Conservation (phyloP, 2,797 vertebrate species). For the Parotocinclus haroldoi region DNA sequence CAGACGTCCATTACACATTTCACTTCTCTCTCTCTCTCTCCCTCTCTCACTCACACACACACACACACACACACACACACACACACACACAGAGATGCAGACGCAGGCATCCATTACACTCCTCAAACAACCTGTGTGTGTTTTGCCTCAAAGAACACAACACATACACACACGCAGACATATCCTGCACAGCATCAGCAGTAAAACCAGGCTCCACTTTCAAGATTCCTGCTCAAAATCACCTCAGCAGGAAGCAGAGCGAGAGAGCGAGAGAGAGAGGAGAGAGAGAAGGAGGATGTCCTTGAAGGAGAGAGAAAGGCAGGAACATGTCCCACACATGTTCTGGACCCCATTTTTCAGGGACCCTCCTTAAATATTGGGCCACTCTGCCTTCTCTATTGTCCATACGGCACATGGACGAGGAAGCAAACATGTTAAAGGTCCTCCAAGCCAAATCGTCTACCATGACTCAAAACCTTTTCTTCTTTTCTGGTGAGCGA, state of each 20-base stretch:
- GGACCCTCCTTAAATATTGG: constrained; percentile 10
- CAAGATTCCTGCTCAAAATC: constrained; percentile 39
- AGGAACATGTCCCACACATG: constrained; percentile 17
- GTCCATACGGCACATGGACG: too few relatives aligned
- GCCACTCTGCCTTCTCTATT: not conserved
- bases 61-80: constrained; percentile 23
- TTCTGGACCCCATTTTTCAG: constrained; percentile 8
- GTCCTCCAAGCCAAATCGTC: too few relatives aligned
- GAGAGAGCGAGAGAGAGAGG: constrained; percentile 11
- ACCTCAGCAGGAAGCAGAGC: constrained; percentile 40
- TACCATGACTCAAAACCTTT: too few relatives aligned
- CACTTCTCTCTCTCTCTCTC: constrained; percentile 36
- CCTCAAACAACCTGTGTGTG: constrained; percentile 41
- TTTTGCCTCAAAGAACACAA: constrained; percentile 40
- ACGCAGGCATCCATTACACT: constrained; percentile 40
- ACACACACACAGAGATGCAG: too few relatives aligned
- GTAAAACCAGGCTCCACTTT: constrained; percentile 37
- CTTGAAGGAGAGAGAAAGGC: constrained; percentile 23
- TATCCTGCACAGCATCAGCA: constrained; percentile 37
- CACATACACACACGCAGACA: constrained; percentile 34
- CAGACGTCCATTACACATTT: constrained; percentile 46
- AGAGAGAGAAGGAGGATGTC: constrained; percentile 8
- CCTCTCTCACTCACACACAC: constrained; percentile 17
- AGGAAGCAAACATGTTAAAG: too few relatives aligned
- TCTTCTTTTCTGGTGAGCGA: too few relatives aligned